Conservation (phyloP, 92 coral and sea anemone genomes). For the Palythoa grandis region DNA sequence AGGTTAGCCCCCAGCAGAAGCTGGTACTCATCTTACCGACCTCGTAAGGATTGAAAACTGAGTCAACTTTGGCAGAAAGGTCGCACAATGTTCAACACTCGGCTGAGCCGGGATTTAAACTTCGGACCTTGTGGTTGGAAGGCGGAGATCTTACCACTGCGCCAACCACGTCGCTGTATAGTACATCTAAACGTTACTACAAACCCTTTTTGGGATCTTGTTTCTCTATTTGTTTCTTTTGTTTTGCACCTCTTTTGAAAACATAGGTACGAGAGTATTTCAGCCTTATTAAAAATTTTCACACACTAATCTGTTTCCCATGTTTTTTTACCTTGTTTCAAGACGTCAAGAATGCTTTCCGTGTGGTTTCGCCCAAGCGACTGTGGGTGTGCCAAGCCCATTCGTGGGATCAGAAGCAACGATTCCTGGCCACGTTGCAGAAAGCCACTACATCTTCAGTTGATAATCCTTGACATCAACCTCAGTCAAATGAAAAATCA, state of each 20-base stretch:
- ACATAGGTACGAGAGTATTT: background rate
- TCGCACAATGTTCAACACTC: too few species aligned
- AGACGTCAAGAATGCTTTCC: constrained; percentile 88
- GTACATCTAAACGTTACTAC: too few species aligned
- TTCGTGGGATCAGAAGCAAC: constrained; percentile 79
- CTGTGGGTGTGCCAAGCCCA: constrained; percentile 90
- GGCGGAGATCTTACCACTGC: too few species aligned
- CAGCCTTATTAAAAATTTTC: background rate
- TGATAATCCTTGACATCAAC: constrained; percentile 19
- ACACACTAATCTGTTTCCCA: background rate
- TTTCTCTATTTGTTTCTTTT: background rate
- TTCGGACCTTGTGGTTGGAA: too few species aligned
- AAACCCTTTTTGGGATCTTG: too few species aligned
- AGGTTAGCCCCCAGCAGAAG: too few species aligned
- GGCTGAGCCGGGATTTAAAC: too few species aligned
- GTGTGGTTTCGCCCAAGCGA: constrained; percentile 72
- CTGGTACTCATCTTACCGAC: too few species aligned
- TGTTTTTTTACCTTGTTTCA: background rate
- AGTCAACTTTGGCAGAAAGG: too few species aligned
- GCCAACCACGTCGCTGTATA: too few species aligned
- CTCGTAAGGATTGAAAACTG: too few species aligned
- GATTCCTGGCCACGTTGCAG: constrained; percentile 73
- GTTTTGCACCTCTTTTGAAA: too few species aligned
- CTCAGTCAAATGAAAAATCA: background rate
- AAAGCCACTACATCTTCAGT: constrained; percentile 55